Conservation (phyloP, 2,797 vertebrate species). For the Scleropages formosus region DNA sequence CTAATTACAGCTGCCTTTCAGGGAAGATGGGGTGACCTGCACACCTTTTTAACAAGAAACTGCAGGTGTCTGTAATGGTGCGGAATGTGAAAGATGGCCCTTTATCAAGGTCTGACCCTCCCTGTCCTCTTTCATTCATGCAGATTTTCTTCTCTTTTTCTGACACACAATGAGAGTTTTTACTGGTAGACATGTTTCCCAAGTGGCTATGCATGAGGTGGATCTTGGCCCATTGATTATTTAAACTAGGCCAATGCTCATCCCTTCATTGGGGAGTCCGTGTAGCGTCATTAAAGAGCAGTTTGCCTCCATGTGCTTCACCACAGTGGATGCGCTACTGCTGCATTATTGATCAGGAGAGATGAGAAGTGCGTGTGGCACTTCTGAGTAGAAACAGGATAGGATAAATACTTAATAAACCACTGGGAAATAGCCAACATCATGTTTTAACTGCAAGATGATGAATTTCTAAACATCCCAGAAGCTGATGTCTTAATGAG, state of each 20-base stretch:
- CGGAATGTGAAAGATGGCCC: background rate
- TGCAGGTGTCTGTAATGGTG: background rate
- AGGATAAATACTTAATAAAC: slow-evolving; percentile 30
- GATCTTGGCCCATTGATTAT: background rate
- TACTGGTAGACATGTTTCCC: background rate
- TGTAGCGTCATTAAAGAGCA: background rate
- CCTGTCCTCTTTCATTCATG: background rate
- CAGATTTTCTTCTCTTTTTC: background rate
- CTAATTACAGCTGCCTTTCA: background rate
- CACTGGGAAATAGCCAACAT: background rate
- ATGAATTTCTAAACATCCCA: slow-evolving; percentile 23
- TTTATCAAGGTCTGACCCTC: background rate
- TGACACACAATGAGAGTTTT: background rate
- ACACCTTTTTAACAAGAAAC: background rate
- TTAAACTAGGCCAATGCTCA: background rate
- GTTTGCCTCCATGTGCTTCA: background rate
- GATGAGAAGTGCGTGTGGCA: background rate
- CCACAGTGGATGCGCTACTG: background rate
- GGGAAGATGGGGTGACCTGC: no score
- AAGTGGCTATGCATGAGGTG: background rate
- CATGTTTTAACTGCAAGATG: slow-evolving; percentile 17
- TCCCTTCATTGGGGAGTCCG: background rate
- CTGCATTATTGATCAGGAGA: slow-evolving; percentile 17
- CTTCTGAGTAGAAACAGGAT: slow-evolving; percentile 12
- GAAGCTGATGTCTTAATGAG: slow-evolving; percentile 23